Conservation (phyloP, 2,888 invertebrate species). For the Pachliopta kotzebuea region DNA sequence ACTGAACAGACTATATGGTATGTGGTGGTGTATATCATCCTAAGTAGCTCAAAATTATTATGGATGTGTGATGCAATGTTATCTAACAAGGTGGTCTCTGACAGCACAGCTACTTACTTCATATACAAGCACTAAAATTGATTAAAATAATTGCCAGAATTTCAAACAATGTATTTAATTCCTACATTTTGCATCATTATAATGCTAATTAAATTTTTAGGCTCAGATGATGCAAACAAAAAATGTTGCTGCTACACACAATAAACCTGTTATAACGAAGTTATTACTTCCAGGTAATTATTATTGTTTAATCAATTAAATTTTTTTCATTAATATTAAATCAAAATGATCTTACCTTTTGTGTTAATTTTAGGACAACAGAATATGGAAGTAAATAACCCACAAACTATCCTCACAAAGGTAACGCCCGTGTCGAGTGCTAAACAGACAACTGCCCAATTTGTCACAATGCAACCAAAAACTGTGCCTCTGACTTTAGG, state of each 20-base stretch:
- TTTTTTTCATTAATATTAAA: neutral
- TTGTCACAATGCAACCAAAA: constrained; percentile 61
- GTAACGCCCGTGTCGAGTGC: constrained; percentile 40
- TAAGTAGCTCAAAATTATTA: too few species aligned
- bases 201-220: constrained; percentile 43
- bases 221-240: constrained; percentile 50
- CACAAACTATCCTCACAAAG: constrained; percentile 55
- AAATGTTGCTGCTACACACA: constrained; percentile 37
- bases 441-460: constrained; percentile 41
- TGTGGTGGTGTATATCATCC: too few species aligned
- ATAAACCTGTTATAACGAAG: constrained; percentile 57
- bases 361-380: constrained; percentile 39
- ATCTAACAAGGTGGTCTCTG: too few species aligned
- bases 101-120: too few species aligned
- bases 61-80: too few species aligned
- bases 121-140: too few species aligned
- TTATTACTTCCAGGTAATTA: constrained; percentile 60
- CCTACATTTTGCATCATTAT: neutral
- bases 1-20: too few species aligned
- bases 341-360: neutral
- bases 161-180: neutral
- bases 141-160: too few species aligned
- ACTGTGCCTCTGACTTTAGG: constrained; percentile 49
- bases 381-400: constrained; percentile 38
- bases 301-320: constrained; percentile 6